phyloP scores from a whole-genome alignment of 2,888 invertebrate species.

The Nomada flava region DNA sequence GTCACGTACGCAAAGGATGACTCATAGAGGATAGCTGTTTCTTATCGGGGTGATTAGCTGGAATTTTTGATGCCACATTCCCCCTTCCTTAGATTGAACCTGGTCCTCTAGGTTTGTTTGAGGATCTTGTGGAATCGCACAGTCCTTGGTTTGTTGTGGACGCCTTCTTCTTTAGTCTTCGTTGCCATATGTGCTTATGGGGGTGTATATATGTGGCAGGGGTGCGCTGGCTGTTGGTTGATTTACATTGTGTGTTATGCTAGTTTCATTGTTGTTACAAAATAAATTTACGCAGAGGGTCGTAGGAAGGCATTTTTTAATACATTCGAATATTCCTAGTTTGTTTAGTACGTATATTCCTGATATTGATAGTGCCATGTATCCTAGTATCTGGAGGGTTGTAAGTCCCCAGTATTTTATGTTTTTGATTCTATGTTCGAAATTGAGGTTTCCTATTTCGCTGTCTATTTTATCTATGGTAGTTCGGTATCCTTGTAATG shows the following conservation, averaged over 20 bases:
- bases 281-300: neutral
- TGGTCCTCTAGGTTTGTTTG: too few relatives aligned
- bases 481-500: neutral
- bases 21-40: too few relatives aligned
- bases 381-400: neutral
- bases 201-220: too few relatives aligned
- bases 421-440: neutral
- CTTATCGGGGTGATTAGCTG: too few relatives aligned
- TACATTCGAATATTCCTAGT: neutral
- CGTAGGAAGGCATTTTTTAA: neutral
- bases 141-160: too few relatives aligned
- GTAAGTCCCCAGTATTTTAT: neutral
- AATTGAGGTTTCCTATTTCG: neutral
- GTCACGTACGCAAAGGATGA: too few relatives aligned
- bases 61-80: too few relatives aligned
- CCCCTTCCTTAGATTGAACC: too few relatives aligned
- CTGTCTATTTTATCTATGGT: neutral
- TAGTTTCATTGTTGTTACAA: neutral
- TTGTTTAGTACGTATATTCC: neutral
- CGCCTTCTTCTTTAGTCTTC: too few relatives aligned
- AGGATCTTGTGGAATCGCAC: too few relatives aligned
- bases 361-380: neutral
- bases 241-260: neutral
- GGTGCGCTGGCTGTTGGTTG: neutral
- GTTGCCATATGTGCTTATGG: too few relatives aligned